phyloP scores from a whole-genome alignment of 1,140 invertebrate genomes.

The Acarapis woodi region DNA sequence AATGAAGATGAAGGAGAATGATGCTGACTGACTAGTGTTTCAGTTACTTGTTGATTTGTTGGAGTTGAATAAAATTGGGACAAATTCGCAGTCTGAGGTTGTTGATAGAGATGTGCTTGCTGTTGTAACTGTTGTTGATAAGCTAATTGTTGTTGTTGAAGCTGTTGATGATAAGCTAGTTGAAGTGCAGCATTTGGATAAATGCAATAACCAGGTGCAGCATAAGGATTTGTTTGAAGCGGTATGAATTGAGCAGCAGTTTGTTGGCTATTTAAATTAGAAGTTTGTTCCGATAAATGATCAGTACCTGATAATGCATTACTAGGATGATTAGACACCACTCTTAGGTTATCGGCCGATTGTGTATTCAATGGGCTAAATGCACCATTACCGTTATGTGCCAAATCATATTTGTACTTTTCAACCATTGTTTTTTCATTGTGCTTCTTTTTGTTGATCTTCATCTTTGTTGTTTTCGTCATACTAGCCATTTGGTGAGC shows the following conservation, averaged over 20 bases:
- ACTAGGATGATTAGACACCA: background rate
- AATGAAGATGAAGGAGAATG: no score
- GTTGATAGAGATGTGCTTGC: background rate
- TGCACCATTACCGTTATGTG: slow-evolving; percentile 6
- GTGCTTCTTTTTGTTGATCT: slow-evolving; percentile 12
- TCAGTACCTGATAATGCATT: background rate
- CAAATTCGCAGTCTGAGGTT: no score
- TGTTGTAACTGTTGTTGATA: background rate
- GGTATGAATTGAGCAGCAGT: background rate
- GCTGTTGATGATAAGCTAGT: background rate
- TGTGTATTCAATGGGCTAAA: no score
- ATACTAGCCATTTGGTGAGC: no score
- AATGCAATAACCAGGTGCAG: background rate
- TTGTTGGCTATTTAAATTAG: background rate
- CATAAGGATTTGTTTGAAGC: background rate
- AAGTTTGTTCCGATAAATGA: background rate
- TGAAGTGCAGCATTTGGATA: background rate
- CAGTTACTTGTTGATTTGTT: no score
- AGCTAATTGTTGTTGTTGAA: background rate
- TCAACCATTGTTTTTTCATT: slow-evolving; percentile 8
- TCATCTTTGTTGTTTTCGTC: slow-evolving; percentile 1
- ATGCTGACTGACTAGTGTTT: no score
- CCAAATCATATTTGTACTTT: slow-evolving; percentile 7
- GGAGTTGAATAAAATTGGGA: no score
- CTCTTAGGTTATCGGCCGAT: background rate